These are phyloP conservation scores for Julus scandinavius DNA, from an alignment of 2,888 invertebrate genomes.

Conservation along the genomic window DNA sequence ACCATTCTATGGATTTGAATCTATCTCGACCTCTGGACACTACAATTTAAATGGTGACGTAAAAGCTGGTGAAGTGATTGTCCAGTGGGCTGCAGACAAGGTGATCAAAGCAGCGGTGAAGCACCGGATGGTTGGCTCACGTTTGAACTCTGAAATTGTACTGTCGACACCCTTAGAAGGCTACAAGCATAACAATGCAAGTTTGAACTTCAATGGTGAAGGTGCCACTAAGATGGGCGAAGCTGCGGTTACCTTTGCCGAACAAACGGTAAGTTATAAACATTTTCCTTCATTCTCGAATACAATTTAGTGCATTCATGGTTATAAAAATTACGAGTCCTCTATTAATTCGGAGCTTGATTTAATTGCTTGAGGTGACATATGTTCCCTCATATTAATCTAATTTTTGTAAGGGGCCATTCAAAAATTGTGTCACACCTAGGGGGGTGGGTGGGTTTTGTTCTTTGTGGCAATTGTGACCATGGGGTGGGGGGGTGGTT, in stretches of 20 bases:
- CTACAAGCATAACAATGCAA: slow-evolving; percentile 56
- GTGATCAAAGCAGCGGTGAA: neutral
- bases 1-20: slow-evolving; percentile 8
- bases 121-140: neutral
- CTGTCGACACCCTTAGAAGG: slow-evolving; percentile 58
- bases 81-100: slow-evolving; percentile 13
- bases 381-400: no score
- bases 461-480: no score
- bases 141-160: neutral
- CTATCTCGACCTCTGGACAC: slow-evolving; percentile 1
- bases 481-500: no score
- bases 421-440: no score
- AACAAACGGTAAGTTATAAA: slow-evolving; percentile 16
- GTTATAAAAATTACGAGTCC: no score
- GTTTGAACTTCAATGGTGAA: slow-evolving; percentile 54
- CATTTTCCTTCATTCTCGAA: neutral
- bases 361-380: no score
- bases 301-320: no score
- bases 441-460: no score
- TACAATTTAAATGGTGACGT: slow-evolving; percentile 10
- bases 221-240: neutral
- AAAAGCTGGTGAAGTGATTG: slow-evolving; percentile 30
- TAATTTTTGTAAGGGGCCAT: no score
- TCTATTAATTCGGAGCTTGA: no score
- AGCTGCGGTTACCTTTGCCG: neutral